phyloP scores from a whole-genome alignment of 1,140 invertebrate species.

The Schlechtendalia chinensis region DNA sequence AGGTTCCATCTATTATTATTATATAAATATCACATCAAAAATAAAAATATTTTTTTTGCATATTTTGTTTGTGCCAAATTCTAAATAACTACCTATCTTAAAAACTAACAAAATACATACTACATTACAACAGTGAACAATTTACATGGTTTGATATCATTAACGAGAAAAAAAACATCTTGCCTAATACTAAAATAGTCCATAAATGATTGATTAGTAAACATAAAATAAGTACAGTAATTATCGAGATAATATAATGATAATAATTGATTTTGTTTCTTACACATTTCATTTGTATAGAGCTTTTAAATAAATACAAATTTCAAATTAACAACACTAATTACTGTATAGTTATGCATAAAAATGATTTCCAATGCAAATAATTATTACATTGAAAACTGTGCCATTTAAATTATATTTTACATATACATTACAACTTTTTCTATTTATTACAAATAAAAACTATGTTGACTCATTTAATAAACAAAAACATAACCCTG shows the following conservation, averaged over 20 bases:
- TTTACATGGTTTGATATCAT: too few species aligned
- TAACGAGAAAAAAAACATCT: background rate
- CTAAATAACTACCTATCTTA: background rate
- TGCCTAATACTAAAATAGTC: background rate
- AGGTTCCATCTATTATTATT: background rate
- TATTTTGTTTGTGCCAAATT: background rate
- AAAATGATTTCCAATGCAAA: background rate
- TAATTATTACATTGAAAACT: background rate
- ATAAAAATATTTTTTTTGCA: too few species aligned
- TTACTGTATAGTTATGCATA: background rate
- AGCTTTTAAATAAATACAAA: background rate
- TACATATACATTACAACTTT: background rate
- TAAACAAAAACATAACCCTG: background rate
- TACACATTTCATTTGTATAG: too few species aligned
- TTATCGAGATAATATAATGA: too few species aligned
- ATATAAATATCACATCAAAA: too few species aligned
- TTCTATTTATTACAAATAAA: background rate
- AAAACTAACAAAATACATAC: too few species aligned
- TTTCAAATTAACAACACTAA: background rate
- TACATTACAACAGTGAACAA: too few species aligned
- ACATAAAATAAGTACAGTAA: background rate
- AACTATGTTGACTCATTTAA: background rate
- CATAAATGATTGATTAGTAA: background rate
- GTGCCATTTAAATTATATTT: background rate
- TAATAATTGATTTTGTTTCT: too few species aligned